A percentile compares a stretch with the other conserved stretches of the same genome.
Evolutionary conservation across 2,888 invertebrate genomes (phyloP).

Genomic region (Luperina testacea): DNA sequence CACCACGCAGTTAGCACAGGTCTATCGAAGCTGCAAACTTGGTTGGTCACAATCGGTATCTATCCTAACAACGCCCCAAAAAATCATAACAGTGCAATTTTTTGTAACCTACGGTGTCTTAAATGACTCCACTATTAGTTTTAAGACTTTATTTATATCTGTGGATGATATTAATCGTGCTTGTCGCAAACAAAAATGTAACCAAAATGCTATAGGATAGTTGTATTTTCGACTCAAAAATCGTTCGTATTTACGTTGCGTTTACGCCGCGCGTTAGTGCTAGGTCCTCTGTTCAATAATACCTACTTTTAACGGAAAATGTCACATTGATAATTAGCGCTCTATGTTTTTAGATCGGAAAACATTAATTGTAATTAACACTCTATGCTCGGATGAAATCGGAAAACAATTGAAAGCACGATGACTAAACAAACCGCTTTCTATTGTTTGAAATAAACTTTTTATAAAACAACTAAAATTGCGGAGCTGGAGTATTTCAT

Average conservation of each 20-base stretch:
- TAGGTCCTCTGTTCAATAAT: not conserved
- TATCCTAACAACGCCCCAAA: not conserved
- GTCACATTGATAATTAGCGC: conserved; percentile 7
- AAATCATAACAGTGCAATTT: not conserved
- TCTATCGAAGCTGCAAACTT: not conserved
- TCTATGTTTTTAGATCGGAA: conserved; percentile 22
- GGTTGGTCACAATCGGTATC: not conserved
- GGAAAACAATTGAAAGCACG: conserved; percentile 36
- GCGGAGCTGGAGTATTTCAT: not conserved
- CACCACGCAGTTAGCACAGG: not conserved
- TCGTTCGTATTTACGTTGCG: not conserved
- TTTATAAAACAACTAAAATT: not conserved
- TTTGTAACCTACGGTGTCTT: not conserved
- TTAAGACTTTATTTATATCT: not conserved
- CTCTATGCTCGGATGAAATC: conserved; percentile 16
- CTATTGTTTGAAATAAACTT: conserved; percentile 5
- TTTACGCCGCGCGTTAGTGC: not conserved
- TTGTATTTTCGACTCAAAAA: not conserved
- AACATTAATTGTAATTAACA: conserved; percentile 32
- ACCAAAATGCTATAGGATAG: not conserved
- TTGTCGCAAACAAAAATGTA: too few species aligned
- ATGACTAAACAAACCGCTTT: conserved; percentile 14
- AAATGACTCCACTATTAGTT: not conserved
- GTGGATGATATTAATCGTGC: not conserved
- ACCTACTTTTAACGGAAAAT: not conserved